Evolutionary conservation across 2,888 invertebrate genomes (phyloP), one percentile per base, ranked within the genome.

Genomic region (Cataglyphis cursor): DNA sequence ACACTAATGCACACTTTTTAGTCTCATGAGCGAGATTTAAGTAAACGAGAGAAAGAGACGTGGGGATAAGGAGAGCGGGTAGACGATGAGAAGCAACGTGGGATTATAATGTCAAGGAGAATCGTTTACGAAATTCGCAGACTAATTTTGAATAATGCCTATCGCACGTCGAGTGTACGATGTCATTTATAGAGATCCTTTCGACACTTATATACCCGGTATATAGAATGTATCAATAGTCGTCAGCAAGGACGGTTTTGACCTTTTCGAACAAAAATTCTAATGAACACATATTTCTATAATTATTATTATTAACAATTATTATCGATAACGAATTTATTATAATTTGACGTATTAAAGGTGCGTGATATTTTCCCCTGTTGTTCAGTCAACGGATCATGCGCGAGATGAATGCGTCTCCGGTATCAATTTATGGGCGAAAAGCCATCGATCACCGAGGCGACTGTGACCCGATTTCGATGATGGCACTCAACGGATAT

Each of bases 1-100:
- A 91, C 87, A 76, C 84, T 87, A 89, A 90, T 86, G 83, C 82
- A 84, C 83, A 86, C 81, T 88, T 87, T 88, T 90, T 89, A 84
- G 85, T 89, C 86, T 88, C 86, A 84, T 85, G 87, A 83, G 85
- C 73, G 85, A 86, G 88, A 90, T 90, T 88, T 85, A 82, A 87
- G 84, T 81, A 75, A 74, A 84, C 59, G 85, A 82, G 75, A 81
- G 83, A 51, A 84, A 68, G 65, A 64, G 48, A 72, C 51, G n/a
- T 48, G 41, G 48, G 21, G 0, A 38, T 24, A 74, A 61, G 61
- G 5, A 57, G 76, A 81, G 3, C 15, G 9, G n/a, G 21, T 28
- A 15, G 15, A 31, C 57, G 66, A 48, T 75, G 70, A 86, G 86
- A 80, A 64, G 70, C 76, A 75, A 70, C 57, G 70, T 57, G 68